phyloP scores from a whole-genome alignment of 2,113 vertebrate genomes.

The Salvelinus sp. region DNA sequence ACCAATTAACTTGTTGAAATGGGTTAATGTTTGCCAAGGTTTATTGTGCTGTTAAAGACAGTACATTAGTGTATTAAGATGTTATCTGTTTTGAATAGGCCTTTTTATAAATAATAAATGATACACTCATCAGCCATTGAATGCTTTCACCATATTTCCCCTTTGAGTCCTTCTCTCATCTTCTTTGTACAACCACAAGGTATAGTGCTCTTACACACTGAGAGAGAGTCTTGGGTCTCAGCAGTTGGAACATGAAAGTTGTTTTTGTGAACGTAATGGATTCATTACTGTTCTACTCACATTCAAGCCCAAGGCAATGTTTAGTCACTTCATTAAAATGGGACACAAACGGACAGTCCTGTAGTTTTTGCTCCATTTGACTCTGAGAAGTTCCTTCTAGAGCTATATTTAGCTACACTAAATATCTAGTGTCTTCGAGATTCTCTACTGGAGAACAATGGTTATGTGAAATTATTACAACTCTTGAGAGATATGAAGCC shows the following conservation, averaged over 20 bases:
- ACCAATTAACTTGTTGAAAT: neutral
- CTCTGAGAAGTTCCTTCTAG: slow-evolving; percentile 19
- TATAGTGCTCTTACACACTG: no score
- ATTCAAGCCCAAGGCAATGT: slow-evolving; percentile 58
- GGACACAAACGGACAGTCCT: slow-evolving; percentile 60
- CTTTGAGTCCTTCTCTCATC: slow-evolving; percentile 31
- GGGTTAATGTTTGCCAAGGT: neutral
- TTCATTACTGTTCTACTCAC: slow-evolving; percentile 60
- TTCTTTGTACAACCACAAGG: slow-evolving; percentile 11
- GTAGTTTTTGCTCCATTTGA: slow-evolving; percentile 63
- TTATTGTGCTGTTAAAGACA: neutral
- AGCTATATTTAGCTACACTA: neutral
- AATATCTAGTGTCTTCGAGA: slow-evolving; percentile 16
- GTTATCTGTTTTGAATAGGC: neutral
- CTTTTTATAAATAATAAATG: no score
- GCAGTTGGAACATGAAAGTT: no score
- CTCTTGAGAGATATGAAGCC: no score
- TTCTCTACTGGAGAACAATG: slow-evolving; percentile 27
- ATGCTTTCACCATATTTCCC: neutral
- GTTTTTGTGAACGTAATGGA: slow-evolving; percentile 51
- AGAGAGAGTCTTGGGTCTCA: no score
- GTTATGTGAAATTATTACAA: neutral
- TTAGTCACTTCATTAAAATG: slow-evolving; percentile 71
- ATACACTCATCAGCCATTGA: neutral
- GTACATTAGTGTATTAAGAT: neutral